Percentiles rank a stretch among this genome's conserved stretches.
phyloP scores from a whole-genome alignment of 2,888 invertebrate genomes.

The Hartigia nigra region DNA sequence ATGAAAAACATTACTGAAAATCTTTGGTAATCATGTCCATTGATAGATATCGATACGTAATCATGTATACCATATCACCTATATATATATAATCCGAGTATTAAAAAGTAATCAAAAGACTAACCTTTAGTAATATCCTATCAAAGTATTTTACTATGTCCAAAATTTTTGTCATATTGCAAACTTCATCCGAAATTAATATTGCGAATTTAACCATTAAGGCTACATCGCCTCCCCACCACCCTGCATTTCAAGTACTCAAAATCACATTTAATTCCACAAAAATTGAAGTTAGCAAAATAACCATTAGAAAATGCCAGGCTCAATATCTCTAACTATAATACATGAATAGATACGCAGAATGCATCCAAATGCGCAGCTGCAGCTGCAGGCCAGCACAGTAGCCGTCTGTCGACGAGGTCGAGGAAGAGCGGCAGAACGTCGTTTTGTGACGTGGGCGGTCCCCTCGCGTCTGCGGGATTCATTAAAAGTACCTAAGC shows the following conservation, averaged over 20 bases:
- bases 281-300: not conserved
- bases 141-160: not conserved
- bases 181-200: not conserved
- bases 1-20: not conserved
- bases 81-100: not conserved
- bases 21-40: not conserved
- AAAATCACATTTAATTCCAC: not conserved
- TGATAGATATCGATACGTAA: not conserved
- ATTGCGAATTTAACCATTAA: not conserved
- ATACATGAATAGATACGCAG: not conserved
- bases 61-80: not conserved
- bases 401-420: constrained; percentile 28
- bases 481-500: constrained; percentile 49
- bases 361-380: not conserved
- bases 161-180: not conserved
- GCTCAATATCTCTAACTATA: not conserved
- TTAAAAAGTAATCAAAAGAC: not conserved
- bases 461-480: constrained; percentile 45
- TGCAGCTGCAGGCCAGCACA: constrained; percentile 25
- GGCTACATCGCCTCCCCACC: not conserved
- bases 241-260: not conserved
- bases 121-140: not conserved
- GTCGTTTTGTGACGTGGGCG: constrained; percentile 48
- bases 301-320: not conserved
- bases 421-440: constrained; percentile 1